Evolutionary conservation across 2,113 vertebrate genomes (phyloP), one percentile per base, ranked within the genome.

Genomic region (Cynopterus brachyotis): DNA sequence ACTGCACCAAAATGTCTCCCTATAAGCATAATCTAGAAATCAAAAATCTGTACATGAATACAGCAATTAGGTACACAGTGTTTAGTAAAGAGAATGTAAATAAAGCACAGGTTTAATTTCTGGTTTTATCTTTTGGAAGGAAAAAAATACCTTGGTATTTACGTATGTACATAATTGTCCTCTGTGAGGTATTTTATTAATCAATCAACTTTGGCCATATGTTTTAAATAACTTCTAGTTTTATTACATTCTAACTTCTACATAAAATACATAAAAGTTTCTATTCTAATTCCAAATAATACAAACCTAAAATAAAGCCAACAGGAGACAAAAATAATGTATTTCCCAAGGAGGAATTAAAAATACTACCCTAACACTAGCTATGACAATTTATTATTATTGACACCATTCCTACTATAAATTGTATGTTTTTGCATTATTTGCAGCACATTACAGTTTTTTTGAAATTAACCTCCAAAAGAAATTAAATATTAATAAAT

Each of bases 401-500:
- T 93, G 66, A 93, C 50, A 97, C 96, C 67, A 57, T 81, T 97
- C 78, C 92, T 97, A 85, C 96, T 96, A 96, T 96, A 96, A 97
- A 96, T 93, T 95, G 91, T 86, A 97, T 76, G 75, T 84, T 97
- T 97, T 96, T 88, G 7, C 86, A 92, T 91, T 97, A 95, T 59
- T 90, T 78, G 80, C 66, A 97, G 89, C 62, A 96, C 62, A 97
- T 98, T 97, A 96, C 88, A 96, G 88, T 97, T 57, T 93, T 97
- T 96, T 96, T 97, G 96, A 97, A 98, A 98, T 97, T 98, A 98
- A 96, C 93, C 86, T 98, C 91, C 92, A 97, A 98, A 98, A 97
- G 57, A 83, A 98, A 98, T 98, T 98, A 98, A 98, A 98, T 97
- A 98, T 98, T 98, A 97, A 98, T 97, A 87, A 47, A 94, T 96